Percentiles rank a stretch among this genome's conserved stretches.
These are phyloP conservation scores for Chloroceryle aenea DNA, from an alignment of 2,113 vertebrate genomes.

Conservation along the genomic window DNA sequence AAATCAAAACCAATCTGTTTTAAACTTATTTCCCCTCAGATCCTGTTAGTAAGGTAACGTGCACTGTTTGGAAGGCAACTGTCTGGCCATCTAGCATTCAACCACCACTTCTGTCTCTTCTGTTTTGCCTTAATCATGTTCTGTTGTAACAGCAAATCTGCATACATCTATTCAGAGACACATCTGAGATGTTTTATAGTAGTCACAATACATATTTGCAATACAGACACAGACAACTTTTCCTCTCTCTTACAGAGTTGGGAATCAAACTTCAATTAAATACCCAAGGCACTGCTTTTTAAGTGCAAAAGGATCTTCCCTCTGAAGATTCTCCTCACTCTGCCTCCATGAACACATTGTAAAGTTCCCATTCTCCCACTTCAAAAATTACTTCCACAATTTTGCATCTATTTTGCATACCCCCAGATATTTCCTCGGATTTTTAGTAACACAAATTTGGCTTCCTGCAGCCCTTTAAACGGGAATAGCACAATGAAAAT, in stretches of 20 bases:
- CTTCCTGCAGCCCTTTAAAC: neutral
- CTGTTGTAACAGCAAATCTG: neutral
- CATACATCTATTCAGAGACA: neutral
- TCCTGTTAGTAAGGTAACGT: slow-evolving; percentile 42
- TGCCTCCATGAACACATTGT: neutral
- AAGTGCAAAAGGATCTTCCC: neutral
- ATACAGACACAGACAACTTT: rapidly evolving
- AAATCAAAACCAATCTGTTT: neutral
- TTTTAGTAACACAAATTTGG: neutral
- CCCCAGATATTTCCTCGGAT: neutral
- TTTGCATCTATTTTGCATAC: neutral
- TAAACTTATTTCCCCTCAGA: slow-evolving; percentile 15
- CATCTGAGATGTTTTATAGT: neutral
- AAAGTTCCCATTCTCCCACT: neutral
- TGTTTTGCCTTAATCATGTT: neutral
- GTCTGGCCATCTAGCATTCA: slow-evolving; percentile 23
- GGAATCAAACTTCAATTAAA: neutral
- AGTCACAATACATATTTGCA: neutral
- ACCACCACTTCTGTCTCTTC: neutral
- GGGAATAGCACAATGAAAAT: neutral
- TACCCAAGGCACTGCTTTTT: neutral
- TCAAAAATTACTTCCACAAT: neutral
- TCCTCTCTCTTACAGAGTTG: neutral
- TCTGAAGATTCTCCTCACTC: neutral
- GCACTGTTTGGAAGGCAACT: neutral